These are phyloP conservation scores for Lacerta bilineata DNA, from an alignment of 2,797 vertebrate genomes.

Conservation along the genomic window DNA sequence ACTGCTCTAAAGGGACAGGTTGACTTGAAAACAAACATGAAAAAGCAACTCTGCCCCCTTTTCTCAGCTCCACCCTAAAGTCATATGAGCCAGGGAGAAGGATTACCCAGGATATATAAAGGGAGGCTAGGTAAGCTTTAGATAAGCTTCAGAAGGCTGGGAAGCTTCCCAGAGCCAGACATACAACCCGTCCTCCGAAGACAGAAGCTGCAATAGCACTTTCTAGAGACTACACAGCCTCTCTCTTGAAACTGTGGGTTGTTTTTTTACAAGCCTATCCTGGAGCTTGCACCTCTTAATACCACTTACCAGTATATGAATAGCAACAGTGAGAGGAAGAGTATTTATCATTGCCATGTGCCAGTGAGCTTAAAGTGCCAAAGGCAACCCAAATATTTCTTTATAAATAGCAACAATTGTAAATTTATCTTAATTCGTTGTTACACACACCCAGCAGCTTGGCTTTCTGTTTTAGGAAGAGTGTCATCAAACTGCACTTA, in stretches of 20 bases:
- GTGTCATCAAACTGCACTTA: not conserved
- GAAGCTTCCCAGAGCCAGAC: not conserved
- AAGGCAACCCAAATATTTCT: not conserved
- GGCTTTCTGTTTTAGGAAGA: not conserved
- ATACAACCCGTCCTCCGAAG: too few relatives aligned
- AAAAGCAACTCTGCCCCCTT: not conserved
- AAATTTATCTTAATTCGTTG: not conserved
- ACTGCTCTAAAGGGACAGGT: not conserved
- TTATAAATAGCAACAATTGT: not conserved
- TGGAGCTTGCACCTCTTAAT: not conserved
- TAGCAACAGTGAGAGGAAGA: not conserved
- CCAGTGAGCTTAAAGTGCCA: not conserved
- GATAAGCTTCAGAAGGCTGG: not conserved
- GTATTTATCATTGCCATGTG: not conserved
- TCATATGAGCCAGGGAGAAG: not conserved
- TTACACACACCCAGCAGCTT: not conserved
- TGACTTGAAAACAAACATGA: too few relatives aligned
- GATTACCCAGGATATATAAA: not conserved
- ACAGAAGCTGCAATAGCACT: not conserved
- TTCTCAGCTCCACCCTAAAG: not conserved
- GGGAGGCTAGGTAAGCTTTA: not conserved
- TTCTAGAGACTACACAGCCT: too few relatives aligned
- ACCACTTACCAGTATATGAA: not conserved
- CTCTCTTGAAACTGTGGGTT: not conserved
- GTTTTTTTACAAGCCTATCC: not conserved